A percentile compares a stretch with the other conserved stretches of the same genome.
phyloP scores from a whole-genome alignment of 2,797 vertebrate species.

The Lagodon rhomboides region DNA sequence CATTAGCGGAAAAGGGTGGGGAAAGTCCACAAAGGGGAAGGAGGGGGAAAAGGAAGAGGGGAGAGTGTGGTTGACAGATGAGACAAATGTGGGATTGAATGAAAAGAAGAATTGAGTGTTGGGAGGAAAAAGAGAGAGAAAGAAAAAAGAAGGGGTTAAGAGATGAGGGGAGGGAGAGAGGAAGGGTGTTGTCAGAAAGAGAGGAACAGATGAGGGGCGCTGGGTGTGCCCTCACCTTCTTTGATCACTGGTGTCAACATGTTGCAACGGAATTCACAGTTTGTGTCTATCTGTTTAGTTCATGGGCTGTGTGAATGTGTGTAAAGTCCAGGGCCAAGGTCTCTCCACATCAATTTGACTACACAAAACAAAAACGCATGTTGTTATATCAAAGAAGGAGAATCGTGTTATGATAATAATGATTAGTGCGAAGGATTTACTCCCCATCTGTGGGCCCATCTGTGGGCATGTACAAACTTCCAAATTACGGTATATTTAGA shows the following conservation, averaged over 20 bases:
- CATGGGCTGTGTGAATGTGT: constrained; percentile 6
- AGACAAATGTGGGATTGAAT: constrained; percentile 52
- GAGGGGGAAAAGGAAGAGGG: constrained; percentile 1
- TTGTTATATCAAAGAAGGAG: not conserved
- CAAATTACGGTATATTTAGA: not conserved
- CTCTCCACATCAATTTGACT: not conserved
- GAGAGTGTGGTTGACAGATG: constrained; percentile 25
- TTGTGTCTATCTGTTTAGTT: constrained; percentile 37
- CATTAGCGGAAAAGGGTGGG: constrained; percentile 62
- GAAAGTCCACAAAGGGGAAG: constrained; percentile 35
- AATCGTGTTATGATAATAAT: not conserved
- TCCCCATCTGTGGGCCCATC: not conserved
- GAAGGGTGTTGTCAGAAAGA: constrained; percentile 77
- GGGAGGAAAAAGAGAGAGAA: constrained; percentile 34
- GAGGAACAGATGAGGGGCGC: constrained; percentile 63
- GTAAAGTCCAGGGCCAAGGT: constrained; percentile 9
- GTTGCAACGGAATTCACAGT: constrained; percentile 61
- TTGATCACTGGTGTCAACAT: constrained; percentile 72
- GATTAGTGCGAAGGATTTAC: not conserved
- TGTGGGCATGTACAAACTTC: not conserved
- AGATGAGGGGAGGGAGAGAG: constrained; percentile 60
- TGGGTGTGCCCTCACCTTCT: constrained; percentile 76
- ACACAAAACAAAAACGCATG: not conserved
- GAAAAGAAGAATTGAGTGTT: constrained; percentile 22
- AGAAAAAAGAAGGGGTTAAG: constrained; percentile 46